phyloP scores from a whole-genome alignment of 2,888 invertebrate genomes.

The Leptinotarsa juncta region DNA sequence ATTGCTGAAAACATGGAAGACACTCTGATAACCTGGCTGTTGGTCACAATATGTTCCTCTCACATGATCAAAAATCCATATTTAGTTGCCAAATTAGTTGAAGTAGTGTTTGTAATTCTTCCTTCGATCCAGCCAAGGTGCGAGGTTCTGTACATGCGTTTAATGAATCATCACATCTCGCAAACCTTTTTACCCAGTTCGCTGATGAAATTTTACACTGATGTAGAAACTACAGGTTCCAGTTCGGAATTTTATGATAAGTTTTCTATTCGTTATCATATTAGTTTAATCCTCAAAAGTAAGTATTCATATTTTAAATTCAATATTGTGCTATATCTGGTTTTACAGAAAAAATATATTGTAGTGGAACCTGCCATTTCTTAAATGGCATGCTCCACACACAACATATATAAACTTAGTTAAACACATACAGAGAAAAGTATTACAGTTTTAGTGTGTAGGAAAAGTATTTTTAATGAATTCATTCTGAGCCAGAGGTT shows the following conservation, averaged over 20 bases:
- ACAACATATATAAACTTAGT: no score
- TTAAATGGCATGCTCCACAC: no score
- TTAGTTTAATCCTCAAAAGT: conserved; percentile 93
- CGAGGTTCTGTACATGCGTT: conserved; percentile 73
- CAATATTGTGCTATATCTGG: no score
- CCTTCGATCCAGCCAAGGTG: conserved; percentile 72
- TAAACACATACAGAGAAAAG: no score
- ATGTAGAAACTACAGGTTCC: conserved; percentile 96
- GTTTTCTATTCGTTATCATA: conserved; percentile 97
- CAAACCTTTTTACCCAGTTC: conserved; percentile 86
- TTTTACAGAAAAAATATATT: no score
- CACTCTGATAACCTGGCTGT: conserved; percentile 87
- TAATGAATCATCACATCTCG: conserved; percentile 90
- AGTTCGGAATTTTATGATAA: conserved; percentile 99
- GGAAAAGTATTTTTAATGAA: no score
- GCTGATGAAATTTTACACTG: conserved; percentile 98
- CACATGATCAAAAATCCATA: conserved; percentile 96
- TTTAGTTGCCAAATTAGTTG: conserved; percentile 94
- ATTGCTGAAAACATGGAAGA: conserved; percentile 84
- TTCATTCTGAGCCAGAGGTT: no score
- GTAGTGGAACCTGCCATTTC: no score
- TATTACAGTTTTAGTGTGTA: no score
- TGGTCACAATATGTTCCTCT: conserved; percentile 90
- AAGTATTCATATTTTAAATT: conserved; percentile 29
- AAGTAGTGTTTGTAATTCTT: conserved; percentile 86